These are phyloP conservation scores for Bombycilla garrulus DNA, from an alignment of 2,113 vertebrate genomes.

Conservation along the genomic window DNA sequence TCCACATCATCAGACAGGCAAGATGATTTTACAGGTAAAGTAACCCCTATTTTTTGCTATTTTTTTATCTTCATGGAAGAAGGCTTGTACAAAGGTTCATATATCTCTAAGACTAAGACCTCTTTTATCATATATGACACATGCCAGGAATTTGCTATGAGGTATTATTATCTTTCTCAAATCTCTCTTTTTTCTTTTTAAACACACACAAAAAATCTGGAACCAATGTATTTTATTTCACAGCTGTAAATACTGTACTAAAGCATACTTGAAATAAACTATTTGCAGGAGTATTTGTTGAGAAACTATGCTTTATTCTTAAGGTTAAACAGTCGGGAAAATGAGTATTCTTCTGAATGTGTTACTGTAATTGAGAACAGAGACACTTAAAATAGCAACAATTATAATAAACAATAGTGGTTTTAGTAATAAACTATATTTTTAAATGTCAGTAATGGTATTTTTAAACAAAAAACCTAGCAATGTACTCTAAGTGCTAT, in stretches of 20 bases:
- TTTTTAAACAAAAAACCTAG: conserved; percentile 45
- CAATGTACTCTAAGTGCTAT: background rate
- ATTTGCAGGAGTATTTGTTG: background rate
- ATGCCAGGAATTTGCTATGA: background rate
- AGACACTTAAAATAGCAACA: conserved; percentile 17
- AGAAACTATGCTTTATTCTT: background rate
- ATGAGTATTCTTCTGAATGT: background rate
- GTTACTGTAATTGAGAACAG: background rate
- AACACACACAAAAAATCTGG: background rate
- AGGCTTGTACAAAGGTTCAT: background rate
- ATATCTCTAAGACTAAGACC: background rate
- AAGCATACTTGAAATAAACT: background rate
- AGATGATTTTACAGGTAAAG: background rate
- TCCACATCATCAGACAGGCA: background rate
- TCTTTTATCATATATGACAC: background rate
- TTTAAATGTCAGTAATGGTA: conserved; percentile 29
- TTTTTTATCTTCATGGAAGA: background rate
- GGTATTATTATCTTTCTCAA: background rate
- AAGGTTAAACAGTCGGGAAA: background rate
- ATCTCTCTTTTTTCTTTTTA: background rate
- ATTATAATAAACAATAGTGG: conserved; percentile 13
- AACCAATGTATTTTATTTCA: background rate
- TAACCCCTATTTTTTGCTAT: background rate
- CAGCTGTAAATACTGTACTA: background rate
- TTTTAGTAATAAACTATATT: background rate